Percentiles rank a stretch among this genome's conserved stretches.
phyloP scores from a whole-genome alignment of 2,113 vertebrate genomes.

The Hydrolagus affinis region DNA sequence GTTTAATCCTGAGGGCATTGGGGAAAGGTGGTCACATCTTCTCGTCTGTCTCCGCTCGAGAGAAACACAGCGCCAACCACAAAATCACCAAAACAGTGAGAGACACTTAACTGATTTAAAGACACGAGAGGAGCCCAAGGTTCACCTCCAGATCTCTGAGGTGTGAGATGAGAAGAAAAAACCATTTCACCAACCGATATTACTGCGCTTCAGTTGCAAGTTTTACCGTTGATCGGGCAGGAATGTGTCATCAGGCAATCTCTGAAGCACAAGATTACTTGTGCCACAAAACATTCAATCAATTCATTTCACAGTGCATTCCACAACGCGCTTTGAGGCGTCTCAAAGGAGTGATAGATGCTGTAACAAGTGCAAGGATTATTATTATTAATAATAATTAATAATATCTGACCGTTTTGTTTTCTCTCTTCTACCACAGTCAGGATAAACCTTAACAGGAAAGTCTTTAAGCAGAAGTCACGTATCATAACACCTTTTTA shows the following conservation, averaged over 20 bases:
- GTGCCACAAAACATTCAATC: too few species aligned
- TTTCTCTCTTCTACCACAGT: not conserved
- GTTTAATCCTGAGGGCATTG: conserved; percentile 93
- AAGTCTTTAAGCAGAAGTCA: conserved; percentile 12
- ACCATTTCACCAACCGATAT: conserved; percentile 78
- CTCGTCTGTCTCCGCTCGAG: conserved; percentile 43
- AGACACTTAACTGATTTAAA: conserved; percentile 97
- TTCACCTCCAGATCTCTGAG: conserved; percentile 75
- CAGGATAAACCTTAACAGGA: conserved; percentile 19
- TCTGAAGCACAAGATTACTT: conserved; percentile 57
- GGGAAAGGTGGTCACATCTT: conserved; percentile 94
- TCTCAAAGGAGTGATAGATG: too few species aligned
- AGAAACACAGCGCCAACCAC: conserved; percentile 86
- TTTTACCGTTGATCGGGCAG: conserved; percentile 69
- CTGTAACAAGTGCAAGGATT: too few species aligned
- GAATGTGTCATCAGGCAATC: conserved; percentile 68
- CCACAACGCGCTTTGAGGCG: too few species aligned
- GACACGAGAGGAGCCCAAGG: conserved; percentile 78
- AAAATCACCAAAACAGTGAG: conserved; percentile 83
- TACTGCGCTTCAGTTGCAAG: conserved; percentile 71
- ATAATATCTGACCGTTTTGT: not conserved
- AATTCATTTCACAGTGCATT: too few species aligned
- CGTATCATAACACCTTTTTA: conserved; percentile 22
- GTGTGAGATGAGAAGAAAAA: conserved; percentile 71
- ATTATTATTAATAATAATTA: too few species aligned